Conservation (phyloP, 2,888 invertebrate species). For the Platerodrilus igneus region DNA sequence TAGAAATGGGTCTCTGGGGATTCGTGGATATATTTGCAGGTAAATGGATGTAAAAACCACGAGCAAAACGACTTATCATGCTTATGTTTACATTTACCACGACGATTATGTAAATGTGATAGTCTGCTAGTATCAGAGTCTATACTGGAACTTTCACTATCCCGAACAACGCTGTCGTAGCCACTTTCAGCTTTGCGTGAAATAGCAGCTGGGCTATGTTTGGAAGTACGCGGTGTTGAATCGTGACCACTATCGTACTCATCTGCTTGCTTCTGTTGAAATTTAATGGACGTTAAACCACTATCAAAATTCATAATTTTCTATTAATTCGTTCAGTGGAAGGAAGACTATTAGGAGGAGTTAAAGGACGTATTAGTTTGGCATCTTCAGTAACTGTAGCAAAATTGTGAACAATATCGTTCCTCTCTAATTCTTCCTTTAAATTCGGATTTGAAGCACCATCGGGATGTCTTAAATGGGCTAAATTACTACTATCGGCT, state of each 20-base stretch:
- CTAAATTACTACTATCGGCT: constrained; percentile 54
- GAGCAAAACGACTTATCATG: constrained; percentile 68
- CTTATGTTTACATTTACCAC: constrained; percentile 63
- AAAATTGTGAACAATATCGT: constrained; percentile 16
- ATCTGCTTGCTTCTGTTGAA: constrained; percentile 53
- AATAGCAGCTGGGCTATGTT: constrained; percentile 73
- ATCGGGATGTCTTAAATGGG: constrained; percentile 80
- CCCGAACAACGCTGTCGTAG: constrained; percentile 85
- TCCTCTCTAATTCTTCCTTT: constrained; percentile 59
- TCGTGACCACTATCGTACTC: constrained; percentile 83
- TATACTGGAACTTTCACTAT: constrained; percentile 82
- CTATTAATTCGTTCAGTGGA: constrained; percentile 60
- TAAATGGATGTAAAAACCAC: constrained; percentile 71
- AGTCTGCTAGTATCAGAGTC: constrained; percentile 63
- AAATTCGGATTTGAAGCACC: constrained; percentile 92
- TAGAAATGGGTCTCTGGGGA: constrained; percentile 49
- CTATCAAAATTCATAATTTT: constrained; percentile 61
- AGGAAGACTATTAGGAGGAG: constrained; percentile 58
- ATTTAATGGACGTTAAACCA: constrained; percentile 59
- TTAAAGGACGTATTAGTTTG: constrained; percentile 48
- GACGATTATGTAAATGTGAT: constrained; percentile 44
- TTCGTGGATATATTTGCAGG: constrained; percentile 69
- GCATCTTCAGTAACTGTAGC: constrained; percentile 39
- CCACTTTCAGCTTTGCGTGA: constrained; percentile 83
- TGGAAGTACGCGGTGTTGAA: constrained; percentile 75